Base-by-base conservation (phyloP, 2,797 vertebrate genomes). In the Epinephelus awoara region DNA sequence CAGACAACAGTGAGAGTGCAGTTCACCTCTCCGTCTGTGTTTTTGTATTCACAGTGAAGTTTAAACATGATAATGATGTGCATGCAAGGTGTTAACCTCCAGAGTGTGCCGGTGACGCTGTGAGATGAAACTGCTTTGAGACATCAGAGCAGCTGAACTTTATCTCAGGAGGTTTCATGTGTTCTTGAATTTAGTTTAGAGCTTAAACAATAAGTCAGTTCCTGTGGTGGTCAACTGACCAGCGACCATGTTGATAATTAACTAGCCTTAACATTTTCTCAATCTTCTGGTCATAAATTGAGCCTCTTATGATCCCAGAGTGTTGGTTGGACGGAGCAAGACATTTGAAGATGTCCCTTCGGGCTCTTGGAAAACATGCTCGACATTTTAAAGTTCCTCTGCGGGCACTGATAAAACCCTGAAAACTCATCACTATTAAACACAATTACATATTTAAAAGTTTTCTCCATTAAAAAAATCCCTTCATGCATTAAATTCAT, bases 31-130 rank as follows among this genome's bases (percentile, higher is more conserved):
- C 42, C 25, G 3, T 12, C 1, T 8, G 46, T 46, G 3, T 46
- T 46, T 15, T 15, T 46, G 12, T 46, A 15, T 46, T 46, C 13
- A 46, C 44, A 49, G 47, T 15, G 5, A 13, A 11, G 47, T 55
- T 17, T 4, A 25, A 72, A 78, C 27, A 54, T 54, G 64, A 67
- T 62, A 63, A 67, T 67, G 57, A 73, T 19, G 19, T 13, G 49
- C 6, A 7, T 49, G 27, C 6, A 10, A n/a, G n/a, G 55, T 58
- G 40, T 46, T 61, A 67, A 23, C 44, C 76, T 59, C 47, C 25
- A 25, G 54, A 14, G 40, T 7, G 6, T 29, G 47, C 56, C 14
- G 38, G n/a, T 61, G 47, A 34, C 0, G 10, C 34, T 12, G 44
- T 29, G 1, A 55, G 40, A 56, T 27, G 29, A 64, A 68, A 23